phyloP scores from a whole-genome alignment of 2,888 invertebrate species.

The Amblyjoppa fuscipennis region DNA sequence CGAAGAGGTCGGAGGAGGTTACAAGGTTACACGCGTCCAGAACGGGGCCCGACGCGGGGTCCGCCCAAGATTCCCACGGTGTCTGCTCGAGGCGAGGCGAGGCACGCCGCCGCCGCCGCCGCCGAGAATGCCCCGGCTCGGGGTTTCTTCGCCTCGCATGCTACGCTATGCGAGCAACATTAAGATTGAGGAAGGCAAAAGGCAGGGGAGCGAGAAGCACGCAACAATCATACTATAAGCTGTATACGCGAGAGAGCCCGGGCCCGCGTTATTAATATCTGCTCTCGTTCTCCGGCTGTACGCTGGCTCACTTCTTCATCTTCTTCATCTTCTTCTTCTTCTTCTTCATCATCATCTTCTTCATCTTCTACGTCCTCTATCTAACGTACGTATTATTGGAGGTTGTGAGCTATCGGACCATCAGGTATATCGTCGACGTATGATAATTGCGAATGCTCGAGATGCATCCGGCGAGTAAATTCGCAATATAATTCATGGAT shows the following conservation, averaged over 20 bases:
- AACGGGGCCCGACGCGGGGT: slow-evolving; percentile 80
- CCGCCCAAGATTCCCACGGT: slow-evolving; percentile 84
- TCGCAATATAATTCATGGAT: neutral
- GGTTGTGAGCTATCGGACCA: slow-evolving; percentile 19
- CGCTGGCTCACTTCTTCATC: slow-evolving; percentile 48
- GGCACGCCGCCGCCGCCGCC: slow-evolving; percentile 68
- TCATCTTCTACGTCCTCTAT: slow-evolving; percentile 38
- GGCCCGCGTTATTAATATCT: slow-evolving; percentile 79
- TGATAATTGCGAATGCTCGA: neutral
- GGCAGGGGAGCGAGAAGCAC: slow-evolving; percentile 75
- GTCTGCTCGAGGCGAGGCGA: slow-evolving; percentile 84
- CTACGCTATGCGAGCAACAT: slow-evolving; percentile 81
- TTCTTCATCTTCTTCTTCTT: slow-evolving; percentile 7
- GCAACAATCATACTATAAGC: slow-evolving; percentile 75
- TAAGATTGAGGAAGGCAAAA: slow-evolving; percentile 79
- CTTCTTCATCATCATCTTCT: slow-evolving; percentile 17
- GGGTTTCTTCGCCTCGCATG: slow-evolving; percentile 73
- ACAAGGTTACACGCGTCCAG: slow-evolving; percentile 83
- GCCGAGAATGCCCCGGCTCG: slow-evolving; percentile 62
- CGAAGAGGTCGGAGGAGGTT: slow-evolving; percentile 80
- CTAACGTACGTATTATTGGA: slow-evolving; percentile 17
- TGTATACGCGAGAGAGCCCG: slow-evolving; percentile 52
- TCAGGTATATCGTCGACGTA: slow-evolving; percentile 25
- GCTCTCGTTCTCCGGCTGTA: slow-evolving; percentile 74
- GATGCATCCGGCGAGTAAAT: neutral